Conservation (phyloP, 1,140 invertebrate species). For the Carposina sasakii region DNA sequence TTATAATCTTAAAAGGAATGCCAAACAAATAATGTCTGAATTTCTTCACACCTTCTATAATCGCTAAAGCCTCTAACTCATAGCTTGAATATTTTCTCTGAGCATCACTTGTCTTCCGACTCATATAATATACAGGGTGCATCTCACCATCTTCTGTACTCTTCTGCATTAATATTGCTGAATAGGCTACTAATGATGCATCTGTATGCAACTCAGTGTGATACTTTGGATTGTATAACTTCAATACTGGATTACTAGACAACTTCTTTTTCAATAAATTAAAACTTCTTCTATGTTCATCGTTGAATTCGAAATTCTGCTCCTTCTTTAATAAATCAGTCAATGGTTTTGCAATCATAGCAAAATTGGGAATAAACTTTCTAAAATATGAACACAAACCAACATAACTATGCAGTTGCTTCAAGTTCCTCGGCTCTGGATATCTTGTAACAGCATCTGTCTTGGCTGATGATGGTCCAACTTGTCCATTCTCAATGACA, state of each 20-base stretch:
- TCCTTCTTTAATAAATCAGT: constrained; percentile 5
- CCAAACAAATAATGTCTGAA: constrained; percentile 1
- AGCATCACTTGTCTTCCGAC: background rate
- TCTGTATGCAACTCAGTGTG: background rate
- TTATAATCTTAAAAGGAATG: background rate
- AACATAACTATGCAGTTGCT: constrained; percentile 7
- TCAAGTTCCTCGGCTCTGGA: background rate
- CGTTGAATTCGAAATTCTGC: background rate
- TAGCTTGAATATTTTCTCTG: constrained; percentile 3
- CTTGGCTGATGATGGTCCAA: background rate
- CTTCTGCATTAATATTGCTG: constrained; percentile 1
- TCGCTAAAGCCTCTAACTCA: constrained; percentile 6
- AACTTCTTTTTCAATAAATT: background rate
- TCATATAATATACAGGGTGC: constrained; percentile 2
- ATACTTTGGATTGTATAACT: background rate
- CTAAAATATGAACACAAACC: constrained; percentile 4
- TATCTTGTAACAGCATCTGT: constrained; percentile 3
- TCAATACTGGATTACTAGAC: background rate
- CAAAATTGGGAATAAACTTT: constrained; percentile 9
- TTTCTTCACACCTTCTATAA: constrained; percentile 3
- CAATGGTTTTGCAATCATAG: background rate
- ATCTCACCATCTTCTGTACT: background rate
- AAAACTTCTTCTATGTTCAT: background rate
- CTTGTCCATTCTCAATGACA: background rate
- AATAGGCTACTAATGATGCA: background rate